phyloP scores from a whole-genome alignment of 2,888 invertebrate species.

The Patella pellucida region DNA sequence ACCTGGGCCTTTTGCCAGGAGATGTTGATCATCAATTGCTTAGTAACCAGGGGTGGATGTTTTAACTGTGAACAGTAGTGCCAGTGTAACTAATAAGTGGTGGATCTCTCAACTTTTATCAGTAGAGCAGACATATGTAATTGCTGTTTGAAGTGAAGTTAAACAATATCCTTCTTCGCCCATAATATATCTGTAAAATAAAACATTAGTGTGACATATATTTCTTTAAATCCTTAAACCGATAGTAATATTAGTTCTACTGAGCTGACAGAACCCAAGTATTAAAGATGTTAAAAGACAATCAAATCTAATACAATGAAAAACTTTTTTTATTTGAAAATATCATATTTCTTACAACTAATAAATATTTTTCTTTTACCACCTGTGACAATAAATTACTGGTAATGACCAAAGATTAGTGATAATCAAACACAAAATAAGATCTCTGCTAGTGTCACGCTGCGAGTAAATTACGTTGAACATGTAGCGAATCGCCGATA shows the following conservation, averaged over 20 bases:
- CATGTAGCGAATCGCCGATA: too few species aligned
- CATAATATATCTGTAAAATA: slow-evolving; percentile 58
- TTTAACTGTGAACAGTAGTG: too few species aligned
- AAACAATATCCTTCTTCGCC: slow-evolving; percentile 66
- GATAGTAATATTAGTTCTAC: slow-evolving; percentile 21
- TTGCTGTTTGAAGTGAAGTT: slow-evolving; percentile 63
- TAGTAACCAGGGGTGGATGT: too few species aligned
- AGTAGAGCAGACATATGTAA: slow-evolving; percentile 50
- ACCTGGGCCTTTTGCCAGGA: too few species aligned
- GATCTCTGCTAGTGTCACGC: too few species aligned
- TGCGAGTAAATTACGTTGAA: too few species aligned
- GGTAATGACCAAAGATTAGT: too few species aligned
- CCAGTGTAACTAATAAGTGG: too few species aligned
- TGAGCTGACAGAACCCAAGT: neutral
- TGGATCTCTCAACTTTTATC: neutral
- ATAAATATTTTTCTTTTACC: neutral
- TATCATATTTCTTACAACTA: neutral
- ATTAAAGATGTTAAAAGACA: neutral
- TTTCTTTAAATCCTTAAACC: slow-evolving; percentile 37
- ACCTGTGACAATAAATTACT: too few species aligned
- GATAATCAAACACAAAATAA: too few species aligned
- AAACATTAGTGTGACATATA: neutral
- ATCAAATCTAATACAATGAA: neutral
- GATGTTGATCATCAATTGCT: too few species aligned
- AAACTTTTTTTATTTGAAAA: neutral